Evolutionary conservation across 2,888 invertebrate genomes (phyloP), one percentile per base, ranked within the genome.

Genomic region (Cantharis lateralis): DNA sequence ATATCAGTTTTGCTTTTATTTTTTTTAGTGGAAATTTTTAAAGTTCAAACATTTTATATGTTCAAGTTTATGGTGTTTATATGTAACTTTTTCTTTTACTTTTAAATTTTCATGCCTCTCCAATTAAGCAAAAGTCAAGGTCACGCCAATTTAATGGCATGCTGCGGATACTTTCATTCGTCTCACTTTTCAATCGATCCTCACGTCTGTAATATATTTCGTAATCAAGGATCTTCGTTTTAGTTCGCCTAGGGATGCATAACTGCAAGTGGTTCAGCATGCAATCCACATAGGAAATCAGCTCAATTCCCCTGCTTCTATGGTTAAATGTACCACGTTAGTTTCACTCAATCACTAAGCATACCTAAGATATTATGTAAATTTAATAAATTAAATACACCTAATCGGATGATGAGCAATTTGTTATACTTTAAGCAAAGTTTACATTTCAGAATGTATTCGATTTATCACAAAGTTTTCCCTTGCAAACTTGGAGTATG

Each of bases 231-330:
- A 18, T 26, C 28, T 26, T 64, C 32, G 63, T 28, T 72, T 24
- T 20, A 13, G 32, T 66, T 18, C 32, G 32, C 32, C 16, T 64
- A 66, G 48, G 66, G 15, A 72, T 68, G 61, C 61, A 48, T 48
- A 72, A 66, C 63, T 72, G 72, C 64, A 66, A 66, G 26, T 15
- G 72, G 28, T 64, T 72, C 20, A 20, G 9, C n/a, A 16, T 68
- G 20, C 13, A 72, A 32, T 32, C 18, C 32, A 64, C 68, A 1
- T 13, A 72, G 48, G 72, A 72, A 72, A 72, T 72, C 66, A 71
- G 16, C 64, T n/a, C 64, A 20, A 66, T 66, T 66, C 64, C 64
- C 64, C 2, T 9, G 64, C 7, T 20, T n/a, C 18, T 13, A 20
- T 66, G 20, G 24, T 66, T 66, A 20, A 18, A 20, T 10, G 63